A percentile compares a stretch with the other conserved stretches of the same genome.
phyloP scores from a whole-genome alignment of 2,797 vertebrate species.

The Delichon dasypus region DNA sequence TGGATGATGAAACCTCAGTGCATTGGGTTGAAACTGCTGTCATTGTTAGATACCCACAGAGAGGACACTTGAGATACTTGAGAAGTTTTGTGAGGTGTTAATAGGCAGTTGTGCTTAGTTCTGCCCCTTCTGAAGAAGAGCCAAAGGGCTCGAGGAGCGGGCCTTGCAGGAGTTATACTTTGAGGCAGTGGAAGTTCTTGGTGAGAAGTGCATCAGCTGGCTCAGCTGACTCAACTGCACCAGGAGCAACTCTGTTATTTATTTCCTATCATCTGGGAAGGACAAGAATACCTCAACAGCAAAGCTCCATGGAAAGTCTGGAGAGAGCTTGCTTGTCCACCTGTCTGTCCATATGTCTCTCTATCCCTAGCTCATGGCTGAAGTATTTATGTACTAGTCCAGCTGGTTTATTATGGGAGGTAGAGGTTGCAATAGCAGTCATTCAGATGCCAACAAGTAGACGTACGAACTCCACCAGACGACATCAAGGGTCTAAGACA shows the following conservation, averaged over 20 bases:
- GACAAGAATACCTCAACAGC: not conserved
- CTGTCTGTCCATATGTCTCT: not conserved
- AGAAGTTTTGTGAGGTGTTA: not conserved
- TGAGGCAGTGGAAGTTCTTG: not conserved
- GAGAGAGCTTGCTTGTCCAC: not conserved
- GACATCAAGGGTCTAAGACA: not conserved
- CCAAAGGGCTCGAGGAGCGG: not conserved
- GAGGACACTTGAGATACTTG: not conserved
- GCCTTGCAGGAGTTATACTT: not conserved
- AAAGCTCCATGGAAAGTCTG: not conserved
- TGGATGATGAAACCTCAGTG: not conserved
- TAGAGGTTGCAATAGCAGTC: not conserved
- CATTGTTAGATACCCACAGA: not conserved
- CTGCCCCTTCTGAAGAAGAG: not conserved
- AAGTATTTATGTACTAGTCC: not conserved
- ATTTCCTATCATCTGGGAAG: not conserved
- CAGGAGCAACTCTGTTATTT: not conserved
- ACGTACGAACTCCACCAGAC: not conserved
- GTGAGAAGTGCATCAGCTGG: not conserved
- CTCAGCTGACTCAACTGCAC: not conserved
- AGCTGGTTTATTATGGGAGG: not conserved
- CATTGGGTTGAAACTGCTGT: not conserved
- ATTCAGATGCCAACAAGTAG: not conserved
- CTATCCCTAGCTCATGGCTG: not conserved
- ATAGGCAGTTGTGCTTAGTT: not conserved